Conservation (phyloP, 2,888 invertebrate species). For the Sminthurides aquaticus region DNA sequence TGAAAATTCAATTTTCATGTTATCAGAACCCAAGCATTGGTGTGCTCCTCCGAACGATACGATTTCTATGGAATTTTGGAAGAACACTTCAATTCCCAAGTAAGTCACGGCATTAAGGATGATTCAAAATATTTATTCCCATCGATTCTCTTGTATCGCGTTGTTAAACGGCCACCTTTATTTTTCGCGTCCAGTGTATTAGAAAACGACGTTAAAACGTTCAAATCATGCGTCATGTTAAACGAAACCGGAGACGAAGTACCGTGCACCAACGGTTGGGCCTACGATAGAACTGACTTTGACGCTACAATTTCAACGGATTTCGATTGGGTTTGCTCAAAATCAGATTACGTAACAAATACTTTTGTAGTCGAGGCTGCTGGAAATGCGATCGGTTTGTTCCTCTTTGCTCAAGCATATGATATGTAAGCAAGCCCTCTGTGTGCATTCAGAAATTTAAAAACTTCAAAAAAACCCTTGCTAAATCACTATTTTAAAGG, state of each 20-base stretch:
- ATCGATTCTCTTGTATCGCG: slow-evolving; percentile 45
- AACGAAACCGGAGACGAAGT: slow-evolving; percentile 7
- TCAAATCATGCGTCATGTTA: background rate
- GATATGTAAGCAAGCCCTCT: slow-evolving; percentile 26
- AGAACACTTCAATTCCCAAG: slow-evolving; percentile 52
- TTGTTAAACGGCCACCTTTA: slow-evolving; percentile 63
- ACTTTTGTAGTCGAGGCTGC: slow-evolving; percentile 52
- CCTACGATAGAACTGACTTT: slow-evolving; percentile 54
- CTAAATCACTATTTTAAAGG: slow-evolving; percentile 16
- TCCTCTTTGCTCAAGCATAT: slow-evolving; percentile 29
- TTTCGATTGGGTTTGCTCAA: slow-evolving; percentile 55
- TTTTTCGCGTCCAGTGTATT: too few species aligned
- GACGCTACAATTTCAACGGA: slow-evolving; percentile 51
- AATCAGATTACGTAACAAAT: slow-evolving; percentile 53
- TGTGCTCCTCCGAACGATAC: slow-evolving; percentile 54
- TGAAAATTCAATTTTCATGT: slow-evolving; percentile 53
- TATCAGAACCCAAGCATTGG: slow-evolving; percentile 56
- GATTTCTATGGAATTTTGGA: slow-evolving; percentile 51
- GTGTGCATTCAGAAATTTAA: background rate
- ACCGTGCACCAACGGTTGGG: slow-evolving; percentile 52
- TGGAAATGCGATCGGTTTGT: slow-evolving; percentile 29
- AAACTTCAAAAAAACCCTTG: background rate
- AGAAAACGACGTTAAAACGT: too few species aligned
- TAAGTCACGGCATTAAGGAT: too few species aligned
- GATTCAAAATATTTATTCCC: too few species aligned